Base-by-base conservation (phyloP, 2,113 vertebrate genomes). In the Amblyornis subalaris region DNA sequence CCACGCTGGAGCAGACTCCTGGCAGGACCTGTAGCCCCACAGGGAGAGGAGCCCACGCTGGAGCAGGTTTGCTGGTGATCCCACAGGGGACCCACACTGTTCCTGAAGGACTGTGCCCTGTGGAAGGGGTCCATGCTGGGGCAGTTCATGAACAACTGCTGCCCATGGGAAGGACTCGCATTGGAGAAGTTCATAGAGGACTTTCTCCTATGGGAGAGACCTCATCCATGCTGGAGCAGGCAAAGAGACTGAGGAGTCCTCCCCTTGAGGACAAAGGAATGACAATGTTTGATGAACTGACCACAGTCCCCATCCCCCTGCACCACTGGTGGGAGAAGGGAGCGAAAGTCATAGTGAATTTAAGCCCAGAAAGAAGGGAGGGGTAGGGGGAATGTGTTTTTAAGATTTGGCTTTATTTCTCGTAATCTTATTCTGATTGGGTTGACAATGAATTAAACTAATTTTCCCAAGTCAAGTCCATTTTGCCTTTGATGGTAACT, bases 341-440 rank as follows among this genome's bases (percentile, higher is more conserved):
- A 82, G 25, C 48, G 29, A 61, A 82, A 54, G 61, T 36, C 47
- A 11, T 26, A 35, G 25, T 54, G 22, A 76, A 55, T 22, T 75
- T 42, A 28, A 35, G 18, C 8, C 31, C 26, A 42, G 35, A 47
- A 55, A 55, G 21, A 75, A 62, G 3, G 14, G 14, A 69, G 22
- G 14, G 31, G 2, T 22, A 23, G 25, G 3, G 11, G 6, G 7
- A 48, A 54, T 0, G 0, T 26, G 19, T 48, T 75, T 74, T 28
- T 83, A 50, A 66, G 35, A 66, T 54, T 35, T 66, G 7, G 3
- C 7, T 77, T 38, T 71, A 54, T 86, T 76, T 86, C 14, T 51
- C 24, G 31, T 38, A 50, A 40, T 12, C 28, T 28, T 76, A 7
- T 31, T 50, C 70, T 24, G 13, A 55, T 3, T 45, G 35, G 36